Evolutionary conservation across 2,113 vertebrate genomes (phyloP).

Genomic region (Electrona antarctica): DNA sequence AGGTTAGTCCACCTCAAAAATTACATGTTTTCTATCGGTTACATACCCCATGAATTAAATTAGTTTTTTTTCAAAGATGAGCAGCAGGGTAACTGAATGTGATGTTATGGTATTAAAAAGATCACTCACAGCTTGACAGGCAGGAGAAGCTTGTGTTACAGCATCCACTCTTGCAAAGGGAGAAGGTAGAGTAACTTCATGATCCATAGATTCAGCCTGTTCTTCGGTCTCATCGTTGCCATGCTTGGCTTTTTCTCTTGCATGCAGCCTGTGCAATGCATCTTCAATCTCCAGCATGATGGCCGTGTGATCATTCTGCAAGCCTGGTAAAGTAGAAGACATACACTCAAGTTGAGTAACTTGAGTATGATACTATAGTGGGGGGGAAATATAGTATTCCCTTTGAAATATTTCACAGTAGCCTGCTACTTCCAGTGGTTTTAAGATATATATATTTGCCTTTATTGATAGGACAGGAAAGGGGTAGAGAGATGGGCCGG

Average conservation of each 20-base stretch:
- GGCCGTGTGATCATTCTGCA: slow-evolving; percentile 95
- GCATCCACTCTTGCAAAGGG: slow-evolving; percentile 89
- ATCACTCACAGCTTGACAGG: slow-evolving; percentile 82
- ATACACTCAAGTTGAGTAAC: not conserved
- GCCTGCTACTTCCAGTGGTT: too few relatives aligned
- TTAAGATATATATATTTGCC: too few relatives aligned
- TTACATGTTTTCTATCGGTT: too few relatives aligned
- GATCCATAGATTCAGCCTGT: slow-evolving; percentile 69
- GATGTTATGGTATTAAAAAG: too few relatives aligned
- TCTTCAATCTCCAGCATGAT: slow-evolving; percentile 94
- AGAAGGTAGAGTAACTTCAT: slow-evolving; percentile 50
- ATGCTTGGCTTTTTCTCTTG: slow-evolving; percentile 86
- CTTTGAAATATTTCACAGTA: too few relatives aligned
- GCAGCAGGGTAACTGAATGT: too few relatives aligned
- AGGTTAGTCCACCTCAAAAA: not conserved
- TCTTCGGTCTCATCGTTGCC: slow-evolving; percentile 82
- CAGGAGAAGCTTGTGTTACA: slow-evolving; percentile 87
- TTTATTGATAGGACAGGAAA: too few relatives aligned
- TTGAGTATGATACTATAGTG: too few relatives aligned
- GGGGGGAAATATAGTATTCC: too few relatives aligned
- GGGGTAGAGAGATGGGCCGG: too few relatives aligned
- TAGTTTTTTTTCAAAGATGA: too few relatives aligned
- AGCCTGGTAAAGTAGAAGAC: slow-evolving; percentile 72
- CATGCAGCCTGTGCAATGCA: slow-evolving; percentile 91
- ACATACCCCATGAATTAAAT: not conserved